Evolutionary conservation across 2,888 invertebrate species (phyloP), one percentile per base, ranked within the genome.

Genomic region (Scaptodrosophila latifasciaeformis): DNA sequence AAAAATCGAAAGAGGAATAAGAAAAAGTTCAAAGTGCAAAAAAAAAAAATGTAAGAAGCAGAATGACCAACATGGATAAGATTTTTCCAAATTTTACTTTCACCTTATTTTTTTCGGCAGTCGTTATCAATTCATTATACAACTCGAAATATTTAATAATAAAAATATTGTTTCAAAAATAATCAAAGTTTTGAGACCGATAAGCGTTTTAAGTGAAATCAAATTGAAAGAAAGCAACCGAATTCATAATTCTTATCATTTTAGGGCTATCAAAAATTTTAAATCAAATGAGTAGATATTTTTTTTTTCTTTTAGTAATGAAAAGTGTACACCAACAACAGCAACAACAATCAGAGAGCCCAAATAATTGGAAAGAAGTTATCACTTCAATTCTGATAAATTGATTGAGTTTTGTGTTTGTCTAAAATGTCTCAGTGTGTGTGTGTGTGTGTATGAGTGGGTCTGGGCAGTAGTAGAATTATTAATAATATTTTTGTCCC

Each of bases 231-330:
- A 7, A 24, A 24, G 24, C 3, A 24, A 24, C 24, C 24, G 7
- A 24, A 24, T n/a, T 24, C 24, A 24, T 7, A 24, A 15, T 17
- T 13, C 74, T 79, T 72, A 79, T 72, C 80, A 72, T 45, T 72
- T 72, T 72, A 72, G 79, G 79, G 80, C 71, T 79, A 72, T 72
- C 70, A 77, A n/a, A n/a, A n/a, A 70, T 45, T 43, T 17, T 37
- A 37, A 37, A 51, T 21, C 30, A 44, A 44, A 44, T 12, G 17
- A 27, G n/a, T n/a, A n/a, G n/a, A n/a, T n/a, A n/a, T n/a, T n/a
- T n/a, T n/a, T n/a, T n/a, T n/a, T n/a, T n/a, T 5, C 17, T 15
- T 29, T 17, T 15, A 4, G 17, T 80, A 74, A 74, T 74, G 80
- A 74, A 74, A 80, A 80, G 72, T 74, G 79, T 78, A 54, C 54